Base-by-base conservation (phyloP, 2,113 vertebrate genomes). In the Caloenas nicobarica region DNA sequence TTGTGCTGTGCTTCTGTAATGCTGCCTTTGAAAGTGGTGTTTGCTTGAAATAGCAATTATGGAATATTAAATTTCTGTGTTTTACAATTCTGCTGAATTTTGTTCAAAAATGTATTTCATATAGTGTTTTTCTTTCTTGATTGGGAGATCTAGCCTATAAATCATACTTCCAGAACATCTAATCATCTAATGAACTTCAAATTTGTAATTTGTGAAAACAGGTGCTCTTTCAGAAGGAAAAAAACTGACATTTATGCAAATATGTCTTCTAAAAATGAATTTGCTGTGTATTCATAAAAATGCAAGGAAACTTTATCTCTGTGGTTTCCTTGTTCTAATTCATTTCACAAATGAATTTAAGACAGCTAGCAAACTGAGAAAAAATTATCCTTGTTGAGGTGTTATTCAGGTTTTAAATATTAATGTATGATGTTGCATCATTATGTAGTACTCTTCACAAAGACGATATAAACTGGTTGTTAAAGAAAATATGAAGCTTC, bases 371-470 rank as follows among this genome's bases (percentile, higher is more conserved):
- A 95, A 95, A 91, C 86, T 79, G 92, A 95, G 92, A 76, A 96
- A 86, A 92, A 97, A 97, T 84, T 97, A 95, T 97, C 93, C 94
- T 96, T 93, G 69, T 96, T 97, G 91, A 96, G 96, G 89, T 96
- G 53, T 97, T 97, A 95, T 96, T 97, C 96, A 64, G 87, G 94
- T 92, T 46, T 96, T 97, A 98, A 98, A 98, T 98, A 98, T 97
- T 97, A 97, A 97, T 96, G 89, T 72, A 44, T 89, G 88, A 94
- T 97, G 81, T 97, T 97, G 91, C 96, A 96, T 95, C 86, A 72
- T 96, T 97, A 95, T 97, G 87, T 96, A 95, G 89, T 92, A 93
- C 86, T 93, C 60, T 93, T 97, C 92, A 96, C 92, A 93, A 92
- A 91, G 92, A 97, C 89, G 76, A 94, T 97, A 92, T 94, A 93